Percentiles rank a stretch among this genome's conserved stretches.
Conservation (phyloP, 2,113 vertebrate genomes). For the Rhinolophus ferrumequinum region DNA sequence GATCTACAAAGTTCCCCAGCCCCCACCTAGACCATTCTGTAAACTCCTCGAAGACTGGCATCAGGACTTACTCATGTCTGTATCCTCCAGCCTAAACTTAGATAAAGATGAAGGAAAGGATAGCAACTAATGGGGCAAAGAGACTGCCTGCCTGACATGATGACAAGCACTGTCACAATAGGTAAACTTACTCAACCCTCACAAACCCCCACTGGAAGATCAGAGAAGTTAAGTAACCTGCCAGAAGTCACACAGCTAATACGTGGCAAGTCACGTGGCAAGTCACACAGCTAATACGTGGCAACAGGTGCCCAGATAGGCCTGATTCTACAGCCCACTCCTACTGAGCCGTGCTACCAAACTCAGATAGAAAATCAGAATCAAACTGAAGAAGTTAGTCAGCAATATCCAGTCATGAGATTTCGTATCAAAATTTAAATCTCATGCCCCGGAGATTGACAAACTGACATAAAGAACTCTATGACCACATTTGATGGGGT, state of each 20-base stretch:
- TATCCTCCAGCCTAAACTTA: not conserved
- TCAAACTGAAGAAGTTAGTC: not conserved
- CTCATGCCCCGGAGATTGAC: not conserved
- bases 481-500: rapidly evolving
- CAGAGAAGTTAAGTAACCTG: not conserved
- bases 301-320: rapidly evolving
- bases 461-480: not conserved
- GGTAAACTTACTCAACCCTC: not conserved
- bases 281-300: not conserved
- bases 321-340: not conserved
- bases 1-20: not conserved
- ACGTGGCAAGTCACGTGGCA: not conserved
- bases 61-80: not conserved
- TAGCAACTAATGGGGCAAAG: rapidly evolving
- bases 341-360: not conserved
- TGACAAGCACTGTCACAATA: not conserved
- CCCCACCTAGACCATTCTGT: not conserved
- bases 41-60: not conserved
- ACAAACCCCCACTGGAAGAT: not conserved
- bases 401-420: not conserved
- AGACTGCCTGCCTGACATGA: rapidly evolving
- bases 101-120: not conserved
- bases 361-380: not conserved
- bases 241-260: not conserved
- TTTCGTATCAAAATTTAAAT: not conserved